Base-by-base conservation (phyloP, 2,888 invertebrate genomes). In the Pachydiplax longipennis region DNA sequence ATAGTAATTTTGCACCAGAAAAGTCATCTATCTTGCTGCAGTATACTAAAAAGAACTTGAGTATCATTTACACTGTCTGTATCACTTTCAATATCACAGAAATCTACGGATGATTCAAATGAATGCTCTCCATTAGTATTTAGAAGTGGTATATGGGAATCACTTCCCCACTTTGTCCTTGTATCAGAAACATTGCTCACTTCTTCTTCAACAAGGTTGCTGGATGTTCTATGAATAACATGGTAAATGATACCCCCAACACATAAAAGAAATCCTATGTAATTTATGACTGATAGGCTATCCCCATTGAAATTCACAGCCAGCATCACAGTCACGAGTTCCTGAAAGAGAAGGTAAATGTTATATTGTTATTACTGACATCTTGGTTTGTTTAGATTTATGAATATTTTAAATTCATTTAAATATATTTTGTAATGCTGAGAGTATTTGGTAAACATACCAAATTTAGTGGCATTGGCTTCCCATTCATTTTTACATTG, bases 241-340 rank as follows among this genome's bases (percentile, higher is more conserved):
- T 99, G 99, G 90, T 97, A 95, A 18, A 95, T 95, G 92, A 99
- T 99, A 90, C 99, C 99, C 83, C 96, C 95, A 91, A 99, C 95
- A 93, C 99, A 99, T 91, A 99, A 95, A 13, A 97, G 94, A 91
- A 99, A 94, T 0, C 99, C 99, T 10, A 97, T 94, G 44, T 97
- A 95, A 94, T 99, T 99, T 90, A 99, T 94, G 4, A 95, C 93
- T 91, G 97, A 97, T 93, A 99, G 95, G 93, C 96, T 95, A 93
- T 99, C 99, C 13, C 98, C 98, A 93, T 97, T 98, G 92, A 97
- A 96, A 93, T 96, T 95, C 90, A 98, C 97, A 0, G 99, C 99
- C 92, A 99, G 94, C 83, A 97, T 96, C 92, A 99, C 95, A 92
- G 98, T 98, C 93, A 97, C 97, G 93, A 99, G 96, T 95, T 99